These are phyloP conservation scores for Ectropis crepuscularia DNA, from an alignment of 2,888 invertebrate species.

Conservation along the genomic window DNA sequence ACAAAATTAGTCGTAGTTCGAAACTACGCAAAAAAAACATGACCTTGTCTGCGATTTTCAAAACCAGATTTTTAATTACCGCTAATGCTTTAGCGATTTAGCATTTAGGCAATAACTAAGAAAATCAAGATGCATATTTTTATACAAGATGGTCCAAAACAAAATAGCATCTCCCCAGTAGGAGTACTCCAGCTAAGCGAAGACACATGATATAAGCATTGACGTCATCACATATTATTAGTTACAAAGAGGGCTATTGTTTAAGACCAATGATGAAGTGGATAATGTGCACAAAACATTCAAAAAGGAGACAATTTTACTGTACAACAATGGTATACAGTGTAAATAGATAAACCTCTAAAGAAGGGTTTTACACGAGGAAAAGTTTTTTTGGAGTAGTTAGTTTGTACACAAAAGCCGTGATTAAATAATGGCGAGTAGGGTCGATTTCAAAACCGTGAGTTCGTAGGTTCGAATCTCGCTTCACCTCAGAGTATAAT, in stretches of 20 bases:
- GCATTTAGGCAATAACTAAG: conserved; percentile 7
- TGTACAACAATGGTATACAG: too few relatives aligned
- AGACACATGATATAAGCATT: conserved; percentile 46
- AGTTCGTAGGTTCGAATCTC: too few relatives aligned
- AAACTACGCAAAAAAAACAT: conserved; percentile 5
- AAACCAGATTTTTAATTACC: conserved; percentile 25
- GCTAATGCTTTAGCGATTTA: conserved; percentile 7
- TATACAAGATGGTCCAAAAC: conserved; percentile 17
- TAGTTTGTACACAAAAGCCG: too few relatives aligned
- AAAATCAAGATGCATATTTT: conserved; percentile 21
- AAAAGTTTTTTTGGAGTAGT: too few relatives aligned
- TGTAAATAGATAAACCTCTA: too few relatives aligned
- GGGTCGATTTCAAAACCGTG: too few relatives aligned
- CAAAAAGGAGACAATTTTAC: not conserved
- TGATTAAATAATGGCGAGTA: too few relatives aligned
- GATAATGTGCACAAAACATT: conserved; percentile 21
- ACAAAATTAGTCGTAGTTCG: conserved; percentile 4
- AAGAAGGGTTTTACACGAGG: too few relatives aligned
- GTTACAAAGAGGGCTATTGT: conserved; percentile 54
- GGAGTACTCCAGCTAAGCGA: conserved; percentile 35
- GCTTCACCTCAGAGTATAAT: too few relatives aligned
- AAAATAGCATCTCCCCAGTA: conserved; percentile 30
- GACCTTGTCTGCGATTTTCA: conserved; percentile 5
- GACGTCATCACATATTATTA: conserved; percentile 59
- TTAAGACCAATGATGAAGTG: conserved; percentile 32